Base-by-base conservation (phyloP, 2,113 vertebrate species). In the Cyanoderma ruficeps region DNA sequence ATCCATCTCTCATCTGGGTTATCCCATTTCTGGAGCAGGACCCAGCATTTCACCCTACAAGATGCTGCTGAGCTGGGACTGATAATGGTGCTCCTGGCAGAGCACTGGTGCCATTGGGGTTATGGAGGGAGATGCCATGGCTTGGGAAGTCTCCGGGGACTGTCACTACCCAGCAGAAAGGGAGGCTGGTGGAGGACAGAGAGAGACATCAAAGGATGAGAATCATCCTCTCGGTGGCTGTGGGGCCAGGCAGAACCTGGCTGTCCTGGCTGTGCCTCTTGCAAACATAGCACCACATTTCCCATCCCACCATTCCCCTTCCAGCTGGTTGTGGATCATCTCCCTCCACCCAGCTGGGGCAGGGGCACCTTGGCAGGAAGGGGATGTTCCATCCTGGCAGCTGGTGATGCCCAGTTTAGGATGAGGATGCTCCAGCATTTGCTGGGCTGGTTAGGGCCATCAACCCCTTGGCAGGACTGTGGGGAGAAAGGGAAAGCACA, bases 381-480 rank as follows among this genome's bases (percentile, higher is more conserved):
- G 30, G 39, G 8, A 11, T 13, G 7, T 22, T 87, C 42, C 13
- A 13, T 72, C 55, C 30, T 1, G 1, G 37, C 0, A 0, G 25
- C 18, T 1, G 10, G 15, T 4, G 6, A 9, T 39, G 23, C 17
- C n/a, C 2, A 3, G 16, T 2, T 55, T 19, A 72, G 47, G 42
- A n/a, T 22, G 44, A 39, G 42, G 60, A 11, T 37, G 47, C 20
- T 46, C 35, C 5, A 6, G 16, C 44, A 13, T 0, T 27, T 1
- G 0, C 57, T 24, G 16, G 49, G 44, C 39, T 68, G 31, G 4
- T 41, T 24, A 17, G 41, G 27, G 24, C 9, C 39, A 23, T 39
- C 1, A 4, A 4, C 7, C 12, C 28, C 57, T 75, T 23, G 61
- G 28, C n/a, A 63, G 56, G 49, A 11, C 13, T 4, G 4, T 4